phyloP scores from a whole-genome alignment of 2,797 vertebrate genomes.

The Cossypha polioptera region DNA sequence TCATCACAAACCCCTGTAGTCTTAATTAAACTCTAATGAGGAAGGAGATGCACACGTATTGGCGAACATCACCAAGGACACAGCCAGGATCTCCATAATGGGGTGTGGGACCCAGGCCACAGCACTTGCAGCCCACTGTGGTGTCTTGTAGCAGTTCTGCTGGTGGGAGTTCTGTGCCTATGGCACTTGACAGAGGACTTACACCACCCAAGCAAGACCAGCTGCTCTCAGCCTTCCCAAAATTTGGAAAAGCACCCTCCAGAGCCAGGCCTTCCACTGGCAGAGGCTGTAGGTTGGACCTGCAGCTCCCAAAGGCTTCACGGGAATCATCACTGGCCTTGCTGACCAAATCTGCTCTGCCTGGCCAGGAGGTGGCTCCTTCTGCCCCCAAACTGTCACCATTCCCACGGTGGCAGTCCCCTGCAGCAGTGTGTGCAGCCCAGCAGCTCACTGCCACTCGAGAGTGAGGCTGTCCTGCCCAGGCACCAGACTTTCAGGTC shows the following conservation, averaged over 20 bases:
- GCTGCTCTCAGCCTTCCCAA: neutral
- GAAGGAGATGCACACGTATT: accelerated
- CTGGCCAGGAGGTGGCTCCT: neutral
- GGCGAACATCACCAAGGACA: neutral
- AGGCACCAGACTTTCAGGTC: neutral
- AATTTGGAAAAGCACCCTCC: neutral
- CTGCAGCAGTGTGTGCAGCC: accelerated
- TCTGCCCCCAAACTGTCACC: accelerated
- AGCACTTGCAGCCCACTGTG: neutral
- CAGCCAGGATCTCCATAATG: neutral
- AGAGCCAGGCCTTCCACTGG: neutral
- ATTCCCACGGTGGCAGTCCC: neutral
- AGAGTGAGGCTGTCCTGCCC: accelerated
- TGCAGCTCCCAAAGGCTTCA: neutral
- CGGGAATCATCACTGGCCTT: accelerated
- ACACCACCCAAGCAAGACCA: neutral
- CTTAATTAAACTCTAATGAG: neutral
- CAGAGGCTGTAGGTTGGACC: neutral
- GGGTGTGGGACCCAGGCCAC: neutral
- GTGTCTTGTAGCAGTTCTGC: neutral
- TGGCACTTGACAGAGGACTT: neutral
- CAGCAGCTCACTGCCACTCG: neutral
- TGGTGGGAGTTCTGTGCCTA: neutral
- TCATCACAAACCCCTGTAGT: neutral
- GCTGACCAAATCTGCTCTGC: accelerated